Evolutionary conservation across 2,797 vertebrate genomes (phyloP).

Genomic region (Phoxinus dragarum): DNA sequence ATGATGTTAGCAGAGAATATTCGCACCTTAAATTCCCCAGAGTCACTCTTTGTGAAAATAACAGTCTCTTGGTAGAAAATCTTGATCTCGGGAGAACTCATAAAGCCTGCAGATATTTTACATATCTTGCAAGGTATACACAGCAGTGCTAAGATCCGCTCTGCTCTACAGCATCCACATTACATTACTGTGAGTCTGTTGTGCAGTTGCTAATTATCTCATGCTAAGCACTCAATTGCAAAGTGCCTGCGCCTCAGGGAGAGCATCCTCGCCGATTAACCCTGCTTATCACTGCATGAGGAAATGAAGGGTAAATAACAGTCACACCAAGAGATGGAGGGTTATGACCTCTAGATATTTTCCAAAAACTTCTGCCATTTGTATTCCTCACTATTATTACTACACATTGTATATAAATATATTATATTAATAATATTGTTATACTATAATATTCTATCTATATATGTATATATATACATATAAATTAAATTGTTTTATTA

Average conservation of each 20-base stretch:
- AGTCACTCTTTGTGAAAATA: background rate
- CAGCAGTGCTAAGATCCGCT: background rate
- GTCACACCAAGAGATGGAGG: constrained; percentile 53
- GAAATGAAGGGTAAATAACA: constrained; percentile 47
- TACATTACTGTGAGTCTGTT: constrained; percentile 33
- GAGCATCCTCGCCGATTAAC: constrained; percentile 66
- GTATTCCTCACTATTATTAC: background rate
- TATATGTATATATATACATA: too few species aligned
- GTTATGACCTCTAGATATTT: constrained; percentile 7
- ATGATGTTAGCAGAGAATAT: background rate
- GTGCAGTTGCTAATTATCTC: constrained; percentile 70
- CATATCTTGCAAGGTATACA: background rate
- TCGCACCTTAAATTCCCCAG: background rate
- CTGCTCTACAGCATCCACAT: background rate
- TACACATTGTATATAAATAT: background rate
- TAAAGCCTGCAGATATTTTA: constrained; percentile 36
- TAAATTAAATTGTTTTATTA: too few species aligned
- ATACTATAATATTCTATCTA: background rate
- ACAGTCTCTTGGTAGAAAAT: background rate
- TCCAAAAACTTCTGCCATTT: background rate
- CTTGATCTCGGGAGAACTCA: background rate
- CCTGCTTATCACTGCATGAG: constrained; percentile 45
- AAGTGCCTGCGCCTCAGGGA: constrained; percentile 64
- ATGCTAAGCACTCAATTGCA: constrained; percentile 63
- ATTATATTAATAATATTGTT: background rate